Base-by-base conservation (phyloP, 1,140 invertebrate genomes). In the Yoshiicerus persimilis region DNA sequence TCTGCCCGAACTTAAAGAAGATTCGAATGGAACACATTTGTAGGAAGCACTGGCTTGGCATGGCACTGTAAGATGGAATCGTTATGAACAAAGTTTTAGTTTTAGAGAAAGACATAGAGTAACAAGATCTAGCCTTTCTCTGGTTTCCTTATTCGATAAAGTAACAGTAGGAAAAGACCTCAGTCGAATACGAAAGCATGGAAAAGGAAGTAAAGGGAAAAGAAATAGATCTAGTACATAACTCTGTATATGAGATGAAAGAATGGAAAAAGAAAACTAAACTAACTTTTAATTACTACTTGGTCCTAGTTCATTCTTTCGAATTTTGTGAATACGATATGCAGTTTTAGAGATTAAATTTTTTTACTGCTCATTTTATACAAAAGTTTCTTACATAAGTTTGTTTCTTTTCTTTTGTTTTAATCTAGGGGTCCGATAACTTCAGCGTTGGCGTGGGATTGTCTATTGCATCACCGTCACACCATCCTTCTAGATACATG, bases 351-450 rank as follows among this genome's bases (percentile, higher is more conserved):
- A 88, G 87, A 88, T 88, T 88, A 88, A 88, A 88, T 62, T 70
- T 83, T 89, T 64, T 87, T 80, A 77, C 84, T 90, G 80, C 84
- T 89, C 66, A 85, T 56, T 88, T 87, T 47, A 84, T 87, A 39
- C 88, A 84, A 83, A 66, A 86, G 32, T 87, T 87, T 87, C 83
- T 83, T 88, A 80, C 75, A 80, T 87, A 86, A 87, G 41, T 87
- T 70, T 85, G 56, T 86, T 87, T 87, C 70, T 87, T 89, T 77
- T 89, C 70, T 88, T 87, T 80, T 83, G 88, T 75, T 90, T 93
- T 93, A 92, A 96, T 96, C 70, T 94, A 96, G 95, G 94, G 95
- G 93, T 94, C 94, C 92, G 95, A 96, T 94, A 95, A 95, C 92
- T 93, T 96, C 87, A 89, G 90, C 80, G 90, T 90, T 91, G 95